Base-by-base conservation (phyloP, 2,113 vertebrate species). In the Lampris megalopsis region DNA sequence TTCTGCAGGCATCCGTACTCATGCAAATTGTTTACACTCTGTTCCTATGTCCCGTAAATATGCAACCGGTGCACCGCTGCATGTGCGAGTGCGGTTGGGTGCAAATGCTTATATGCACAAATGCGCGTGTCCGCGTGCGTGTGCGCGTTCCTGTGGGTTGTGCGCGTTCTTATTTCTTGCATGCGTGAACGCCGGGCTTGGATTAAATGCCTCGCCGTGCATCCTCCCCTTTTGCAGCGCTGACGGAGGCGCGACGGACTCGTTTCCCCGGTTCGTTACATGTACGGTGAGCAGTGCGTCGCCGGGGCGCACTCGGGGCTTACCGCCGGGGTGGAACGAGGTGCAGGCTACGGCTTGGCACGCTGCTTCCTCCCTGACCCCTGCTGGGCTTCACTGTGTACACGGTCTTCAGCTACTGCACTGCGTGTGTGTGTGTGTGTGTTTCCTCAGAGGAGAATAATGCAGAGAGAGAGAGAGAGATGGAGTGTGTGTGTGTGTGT, bases 321-420 rank as follows among this genome's bases (percentile, higher is more conserved):
- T 45, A 52, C 62, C 74, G 71, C 79, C 75, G 77, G 57, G 84
- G 72, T 75, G 76, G 76, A 82, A 83, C 54, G 63, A 57, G 69
- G 64, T 57, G 1, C 65, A 71, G 71, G 75, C 79, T 81, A 47
- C 41, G 73, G 81, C 84, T 88, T 86, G 85, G 79, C 82, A 75
- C 58, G 52, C 65, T 6, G 61, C 59, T n/a, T n/a, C n/a, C 75
- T 81, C 74, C 65, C 35, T 75, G 84, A 77, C 79, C 84, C 84
- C 82, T 82, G 77, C 79, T 53, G 88, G 52, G 67, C 70, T 65
- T 57, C 73, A 64, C 69, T 77, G 82, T 83, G 76, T 73, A 59
- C 86, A 71, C 61, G 6, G 65, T 66, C 11, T 45, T 66, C 75
- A 43, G 73, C 85, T 85, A 82, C 35, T 35, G 65, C 1, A 4